Conservation (phyloP, 1,140 invertebrate species). For the Lanistes nyassanus region DNA sequence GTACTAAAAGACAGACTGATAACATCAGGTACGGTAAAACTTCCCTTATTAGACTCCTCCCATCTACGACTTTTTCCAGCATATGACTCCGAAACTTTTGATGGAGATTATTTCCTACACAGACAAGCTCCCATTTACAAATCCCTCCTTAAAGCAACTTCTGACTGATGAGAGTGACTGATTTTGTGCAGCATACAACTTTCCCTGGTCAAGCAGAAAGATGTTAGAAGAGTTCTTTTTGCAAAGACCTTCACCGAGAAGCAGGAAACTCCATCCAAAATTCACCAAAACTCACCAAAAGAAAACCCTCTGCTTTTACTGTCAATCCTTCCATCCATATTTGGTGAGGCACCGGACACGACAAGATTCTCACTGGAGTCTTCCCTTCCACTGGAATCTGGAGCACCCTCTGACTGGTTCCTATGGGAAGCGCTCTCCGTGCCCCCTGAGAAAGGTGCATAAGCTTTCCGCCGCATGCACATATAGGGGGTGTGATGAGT, state of each 20-base stretch:
- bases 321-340: background rate
- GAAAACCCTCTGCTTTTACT: slow-evolving; percentile 29
- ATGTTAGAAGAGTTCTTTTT: too few species aligned
- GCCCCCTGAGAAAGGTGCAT: slow-evolving; percentile 47
- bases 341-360: background rate
- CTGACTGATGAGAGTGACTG: too few species aligned
- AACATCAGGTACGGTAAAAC: background rate
- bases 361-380: slow-evolving; percentile 9
- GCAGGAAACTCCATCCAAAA: too few species aligned
- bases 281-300: slow-evolving; percentile 39
- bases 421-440: slow-evolving; percentile 19
- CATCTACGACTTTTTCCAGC: too few species aligned
- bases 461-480: slow-evolving; percentile 53
- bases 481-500: slow-evolving; percentile 67
- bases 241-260: too few species aligned
- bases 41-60: too few species aligned
- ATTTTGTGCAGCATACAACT: too few species aligned
- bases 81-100: too few species aligned
- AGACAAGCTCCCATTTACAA: too few species aligned
- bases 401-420: background rate
- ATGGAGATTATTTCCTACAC: too few species aligned
- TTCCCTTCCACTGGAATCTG: slow-evolving; percentile 21
- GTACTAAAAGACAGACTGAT: background rate
- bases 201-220: too few species aligned
- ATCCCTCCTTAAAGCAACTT: too few species aligned